These are phyloP conservation scores for Austrolebias charrua DNA, from an alignment of 2,797 vertebrate genomes.

Conservation along the genomic window DNA sequence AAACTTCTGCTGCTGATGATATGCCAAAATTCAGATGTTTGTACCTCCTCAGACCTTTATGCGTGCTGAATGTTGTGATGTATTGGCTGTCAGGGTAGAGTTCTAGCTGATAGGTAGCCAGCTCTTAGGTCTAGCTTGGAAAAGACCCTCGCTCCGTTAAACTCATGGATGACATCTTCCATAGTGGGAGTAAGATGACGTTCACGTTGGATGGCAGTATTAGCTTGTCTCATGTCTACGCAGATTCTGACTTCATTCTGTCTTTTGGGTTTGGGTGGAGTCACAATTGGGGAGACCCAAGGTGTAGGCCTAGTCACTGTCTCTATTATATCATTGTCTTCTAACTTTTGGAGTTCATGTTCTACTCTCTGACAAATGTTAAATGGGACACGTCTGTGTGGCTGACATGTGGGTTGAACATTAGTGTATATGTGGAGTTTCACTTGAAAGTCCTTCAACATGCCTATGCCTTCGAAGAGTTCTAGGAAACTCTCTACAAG, in stretches of 20 bases:
- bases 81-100: conserved; percentile 38
- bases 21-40: conserved; percentile 36
- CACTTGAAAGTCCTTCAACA: conserved; percentile 34
- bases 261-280: conserved; percentile 31
- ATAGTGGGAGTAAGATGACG: conserved; percentile 22
- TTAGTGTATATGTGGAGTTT: conserved; percentile 30
- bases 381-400: conserved; percentile 20
- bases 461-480: conserved; percentile 13
- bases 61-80: conserved; percentile 39
- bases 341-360: conserved; percentile 15
- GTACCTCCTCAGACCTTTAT: conserved; percentile 21
- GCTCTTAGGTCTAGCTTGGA: conserved; percentile 34
- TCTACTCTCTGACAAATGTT: conserved; percentile 28
- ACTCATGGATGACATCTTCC: conserved; percentile 18
- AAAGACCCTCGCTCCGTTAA: conserved; percentile 25
- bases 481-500: conserved; percentile 10
- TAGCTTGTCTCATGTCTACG: conserved; percentile 27
- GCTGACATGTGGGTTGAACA: conserved; percentile 15
- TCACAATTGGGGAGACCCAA: conserved; percentile 5
- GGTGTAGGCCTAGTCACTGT: conserved; percentile 12
- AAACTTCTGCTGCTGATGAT: conserved; percentile 3
- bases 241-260: conserved; percentile 31
- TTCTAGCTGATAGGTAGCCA: conserved; percentile 40
- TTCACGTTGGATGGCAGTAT: conserved; percentile 21
- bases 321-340: conserved; percentile 35